Evolutionary conservation across 2,888 invertebrate species (phyloP), one percentile per base, ranked within the genome.

Genomic region (Argyra leucocephala): DNA sequence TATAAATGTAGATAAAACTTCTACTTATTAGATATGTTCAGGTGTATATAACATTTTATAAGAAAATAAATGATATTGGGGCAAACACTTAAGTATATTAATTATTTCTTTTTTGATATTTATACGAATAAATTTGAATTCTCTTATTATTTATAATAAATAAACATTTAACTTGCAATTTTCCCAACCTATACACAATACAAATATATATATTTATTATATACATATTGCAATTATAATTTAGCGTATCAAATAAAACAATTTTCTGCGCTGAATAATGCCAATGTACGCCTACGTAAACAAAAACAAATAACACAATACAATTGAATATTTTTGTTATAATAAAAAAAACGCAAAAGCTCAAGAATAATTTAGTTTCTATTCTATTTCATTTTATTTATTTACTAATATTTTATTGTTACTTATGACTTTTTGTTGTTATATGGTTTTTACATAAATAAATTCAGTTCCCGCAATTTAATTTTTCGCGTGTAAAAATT

Each of bases 201-300:
- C n/a, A n/a, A n/a, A n/a, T n/a, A n/a, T n/a, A n/a, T n/a, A n/a
- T n/a, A n/a, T n/a, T n/a, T 26, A 26, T 26, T 26, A 26, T 26
- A 12, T 31, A 31, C 31, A n/a, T n/a, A n/a, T n/a, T n/a, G n/a
- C n/a, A n/a, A n/a, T 26, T 26, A 31, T n/a, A 7, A 31, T 31
- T 7, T 31, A 2, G 31, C 31, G 48, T 12, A 48, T 18, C 48
- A 18, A 48, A n/a, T n/a, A n/a, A n/a, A n/a, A n/a, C n/a, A n/a
- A 48, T 48, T 48, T 48, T 48, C 48, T 48, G 5, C 5, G 1
- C 48, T 48, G 48, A 15, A 48, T 48, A 48, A 48, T 48, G 48
- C 18, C 48, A 48, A 48, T 48, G 48, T 48, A 48, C 48, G 48
- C 48, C 48, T 48, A 48, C 48, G 48, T 48, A 48, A 48, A 48